Base-by-base conservation (phyloP, 2,888 invertebrate species). In the Brenthis hecate region DNA sequence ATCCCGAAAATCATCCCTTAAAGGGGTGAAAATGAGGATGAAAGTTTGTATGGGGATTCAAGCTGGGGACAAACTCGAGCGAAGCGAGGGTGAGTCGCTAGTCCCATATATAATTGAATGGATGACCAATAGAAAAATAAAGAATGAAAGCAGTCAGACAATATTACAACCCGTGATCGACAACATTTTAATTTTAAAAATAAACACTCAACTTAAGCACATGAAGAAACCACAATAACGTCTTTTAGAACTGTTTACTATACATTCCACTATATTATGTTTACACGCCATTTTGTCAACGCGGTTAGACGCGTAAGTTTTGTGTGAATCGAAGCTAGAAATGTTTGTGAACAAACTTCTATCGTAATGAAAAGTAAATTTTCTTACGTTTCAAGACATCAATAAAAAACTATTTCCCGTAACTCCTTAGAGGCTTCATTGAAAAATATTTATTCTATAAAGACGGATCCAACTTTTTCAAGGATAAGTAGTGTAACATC, bases 281-380 rank as follows among this genome's bases (percentile, higher is more conserved):
- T 63, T 55, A 56, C 58, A 63, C 55, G 66, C 47, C 63, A 58
- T 71, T 62, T 67, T 51, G 47, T 62, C 56, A 68, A 62, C 53
- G 56, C 51, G 58, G 51, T 63, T 66, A 62, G 68, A 56, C 63
- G 66, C 69, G 68, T 71, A 74, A 72, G 70, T 73, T 71, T 72
- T 70, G 71, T 70, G 75, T 74, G 69, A 77, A 78, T 77, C 65
- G 74, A 72, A 72, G 36, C 36, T 75, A 83, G 85, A 85, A 85
- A 81, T 88, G 85, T 89, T 89, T 89, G 86, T 81, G 78, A 81
- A 84, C 86, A 87, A 88, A 88, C 88, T 88, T 85, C 81, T 81
- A 80, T 84, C 81, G 87, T 88, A 89, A 89, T 90, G 89, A 88
- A 89, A 89, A 89, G 89, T 89, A 90, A 90, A 90, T 88, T 88